Base-by-base conservation (phyloP, 1,140 invertebrate species). In the Formica selysi region DNA sequence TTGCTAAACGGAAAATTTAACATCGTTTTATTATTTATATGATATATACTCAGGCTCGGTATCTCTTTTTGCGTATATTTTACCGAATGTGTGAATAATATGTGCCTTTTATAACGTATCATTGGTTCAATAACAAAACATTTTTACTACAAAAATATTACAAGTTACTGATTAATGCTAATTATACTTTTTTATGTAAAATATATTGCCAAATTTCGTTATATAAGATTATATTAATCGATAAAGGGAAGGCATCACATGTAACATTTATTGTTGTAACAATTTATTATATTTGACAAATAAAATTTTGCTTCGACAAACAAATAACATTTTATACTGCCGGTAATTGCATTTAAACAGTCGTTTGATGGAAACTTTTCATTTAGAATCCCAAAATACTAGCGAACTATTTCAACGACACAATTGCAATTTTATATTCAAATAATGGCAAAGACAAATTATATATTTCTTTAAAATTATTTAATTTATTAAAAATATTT, bases 271-370 rank as follows among this genome's bases (percentile, higher is more conserved):
- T 81, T 65, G n/a, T 4, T 32, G 19, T 6, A 48, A 44, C 13
- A 61, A 73, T 61, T 73, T 74, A 83, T 83, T 83, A 36, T 13
- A 36, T 74, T 73, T 83, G 26, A 48, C 38, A 7, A 73, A 36
- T 44, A 83, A 83, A 83, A 73, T 29, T 73, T 71, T 61, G 65
- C 67, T 41, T 32, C 10, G n/a, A 71, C 79, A 61, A 83, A 44
- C 19, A 67, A 70, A 71, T 41, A 71, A 44, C 61, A 73, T 81
- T 81, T 81, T 73, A 29, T 61, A n/a, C 16, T 73, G 36, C 38
- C 26, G 54, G 51, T 73, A 81, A 81, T 81, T 74, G 68, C 29
- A 61, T 74, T 83, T 83, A 19, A 73, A 73, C 65, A 16, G 32
- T 10, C 5, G 51, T 6, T 36, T 51, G 26, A 59, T 61, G 67